These are phyloP conservation scores for Cacatua alba DNA, from an alignment of 2,113 vertebrate genomes.

Conservation along the genomic window DNA sequence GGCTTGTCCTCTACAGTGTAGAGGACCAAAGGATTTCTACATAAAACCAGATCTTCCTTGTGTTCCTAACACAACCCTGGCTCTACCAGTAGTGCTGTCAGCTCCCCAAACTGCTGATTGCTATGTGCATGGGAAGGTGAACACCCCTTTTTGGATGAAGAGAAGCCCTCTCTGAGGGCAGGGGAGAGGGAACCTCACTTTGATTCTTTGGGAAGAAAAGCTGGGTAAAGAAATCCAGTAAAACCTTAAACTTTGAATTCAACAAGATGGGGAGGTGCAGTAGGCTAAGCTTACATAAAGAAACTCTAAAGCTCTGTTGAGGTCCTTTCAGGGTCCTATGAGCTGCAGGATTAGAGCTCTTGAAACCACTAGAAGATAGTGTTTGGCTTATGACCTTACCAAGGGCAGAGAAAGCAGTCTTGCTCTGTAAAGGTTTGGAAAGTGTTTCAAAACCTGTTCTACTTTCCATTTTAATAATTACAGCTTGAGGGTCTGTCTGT, in stretches of 20 bases:
- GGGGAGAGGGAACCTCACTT: not conserved
- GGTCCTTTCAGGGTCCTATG: not conserved
- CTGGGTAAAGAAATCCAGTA: not conserved
- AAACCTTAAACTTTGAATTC: not conserved
- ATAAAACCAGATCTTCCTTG: not conserved
- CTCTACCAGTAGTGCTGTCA: not conserved
- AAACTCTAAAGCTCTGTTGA: not conserved
- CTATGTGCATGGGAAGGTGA: not conserved
- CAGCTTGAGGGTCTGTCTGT: not conserved
- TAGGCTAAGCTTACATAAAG: not conserved
- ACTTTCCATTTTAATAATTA: conserved; percentile 10
- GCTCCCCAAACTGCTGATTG: not conserved
- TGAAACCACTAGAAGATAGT: not conserved
- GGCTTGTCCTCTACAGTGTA: not conserved
- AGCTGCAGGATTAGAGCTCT: not conserved
- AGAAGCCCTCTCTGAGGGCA: not conserved
- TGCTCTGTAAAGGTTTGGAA: not conserved
- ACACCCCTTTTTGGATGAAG: not conserved
- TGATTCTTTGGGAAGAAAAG: not conserved
- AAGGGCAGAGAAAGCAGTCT: not conserved
- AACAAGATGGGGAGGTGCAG: not conserved
- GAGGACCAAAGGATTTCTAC: not conserved
- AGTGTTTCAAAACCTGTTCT: not conserved
- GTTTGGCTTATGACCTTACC: not conserved
- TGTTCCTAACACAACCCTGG: not conserved